These are phyloP conservation scores for Melanchra persicariae DNA, from an alignment of 2,888 invertebrate genomes.

Conservation along the genomic window DNA sequence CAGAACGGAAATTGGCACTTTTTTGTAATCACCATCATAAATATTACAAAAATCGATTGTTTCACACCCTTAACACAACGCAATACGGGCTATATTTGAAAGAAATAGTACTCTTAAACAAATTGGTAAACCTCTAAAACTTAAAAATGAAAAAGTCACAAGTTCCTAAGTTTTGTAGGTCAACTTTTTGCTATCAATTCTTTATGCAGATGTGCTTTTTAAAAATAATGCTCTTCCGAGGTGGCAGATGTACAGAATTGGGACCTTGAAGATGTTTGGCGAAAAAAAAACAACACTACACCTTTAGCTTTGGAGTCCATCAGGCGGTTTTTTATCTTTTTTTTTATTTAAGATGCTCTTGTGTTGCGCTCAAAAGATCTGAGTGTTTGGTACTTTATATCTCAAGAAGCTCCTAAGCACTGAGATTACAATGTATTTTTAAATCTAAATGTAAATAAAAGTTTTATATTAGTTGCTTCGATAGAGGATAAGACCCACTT, in stretches of 20 bases:
- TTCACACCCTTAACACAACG: constrained; percentile 49
- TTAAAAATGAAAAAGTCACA: constrained; percentile 62
- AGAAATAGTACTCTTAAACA: neutral
- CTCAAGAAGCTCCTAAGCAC: constrained; percentile 53
- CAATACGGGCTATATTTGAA: constrained; percentile 61
- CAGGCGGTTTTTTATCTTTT: constrained; percentile 73
- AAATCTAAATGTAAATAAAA: constrained; percentile 25
- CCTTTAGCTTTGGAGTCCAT: constrained; percentile 81
- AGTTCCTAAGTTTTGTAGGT: constrained; percentile 85
- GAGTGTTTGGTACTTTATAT: constrained; percentile 51
- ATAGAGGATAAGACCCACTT: constrained; percentile 19
- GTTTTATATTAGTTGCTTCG: constrained; percentile 29
- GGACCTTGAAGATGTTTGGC: constrained; percentile 86
- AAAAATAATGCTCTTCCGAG: constrained; percentile 82
- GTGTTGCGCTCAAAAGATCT: constrained; percentile 52
- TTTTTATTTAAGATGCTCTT: constrained; percentile 64
- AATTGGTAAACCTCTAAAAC: constrained; percentile 58
- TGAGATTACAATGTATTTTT: constrained; percentile 54
- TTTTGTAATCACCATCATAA: constrained; percentile 76
- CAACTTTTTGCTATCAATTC: constrained; percentile 89
- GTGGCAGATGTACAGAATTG: constrained; percentile 86
- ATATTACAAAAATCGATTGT: constrained; percentile 29
- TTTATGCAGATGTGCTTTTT: constrained; percentile 88
- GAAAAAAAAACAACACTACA: constrained; percentile 83
- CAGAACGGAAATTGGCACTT: constrained; percentile 89